Base-by-base conservation (phyloP, 2,113 vertebrate genomes). In the Lichenostomus cassidix region DNA sequence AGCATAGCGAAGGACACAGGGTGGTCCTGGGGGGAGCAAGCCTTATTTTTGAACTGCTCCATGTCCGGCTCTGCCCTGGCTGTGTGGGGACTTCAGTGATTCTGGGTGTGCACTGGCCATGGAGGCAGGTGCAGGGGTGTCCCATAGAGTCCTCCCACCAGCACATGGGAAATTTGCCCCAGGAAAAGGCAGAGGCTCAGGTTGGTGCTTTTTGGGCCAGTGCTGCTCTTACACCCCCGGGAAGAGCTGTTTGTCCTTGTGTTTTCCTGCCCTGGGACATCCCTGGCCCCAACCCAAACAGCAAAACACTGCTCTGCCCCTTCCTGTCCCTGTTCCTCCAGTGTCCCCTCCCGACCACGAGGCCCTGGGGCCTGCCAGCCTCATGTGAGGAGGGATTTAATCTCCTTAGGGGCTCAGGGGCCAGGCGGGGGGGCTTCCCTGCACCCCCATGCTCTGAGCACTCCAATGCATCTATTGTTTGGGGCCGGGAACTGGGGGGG, bases 301-400 rank as follows among this genome's bases (percentile, higher is more conserved):
- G 10, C 41, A 23, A 9, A 87, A n/a, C 47, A 7, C 8, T 7
- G 0, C 18, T 37, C 24, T 82, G 60, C 22, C 44, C 24, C 76
- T 88, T 35, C 79, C 60, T 23, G 27, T 49, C 53, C 44, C 28
- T 15, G 33, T 63, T 53, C 8, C 62, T 39, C 28, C 10, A 0
- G 5, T 39, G 70, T 82, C 59, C 75, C n/a, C 31, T 59, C 42
- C 69, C 37, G 0, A 0, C 13, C 22, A 46, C 0, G 9, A 39
- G 81, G 58, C 86, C 3, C 0, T 8, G 52, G 65, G 77, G 33
- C 81, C 25, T 0, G 0, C 42, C 31, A 0, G 33, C 35, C 91
- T 96, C 93, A 96, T 74, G 93, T 90, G 93, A 94, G 87, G 64
- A 75, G 50, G 5, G 17, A 35, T 87, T 87, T 97, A 93, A 96